Evolutionary conservation across 2,797 vertebrate genomes (phyloP).

Genomic region (Dendrocincla tyrannina): DNA sequence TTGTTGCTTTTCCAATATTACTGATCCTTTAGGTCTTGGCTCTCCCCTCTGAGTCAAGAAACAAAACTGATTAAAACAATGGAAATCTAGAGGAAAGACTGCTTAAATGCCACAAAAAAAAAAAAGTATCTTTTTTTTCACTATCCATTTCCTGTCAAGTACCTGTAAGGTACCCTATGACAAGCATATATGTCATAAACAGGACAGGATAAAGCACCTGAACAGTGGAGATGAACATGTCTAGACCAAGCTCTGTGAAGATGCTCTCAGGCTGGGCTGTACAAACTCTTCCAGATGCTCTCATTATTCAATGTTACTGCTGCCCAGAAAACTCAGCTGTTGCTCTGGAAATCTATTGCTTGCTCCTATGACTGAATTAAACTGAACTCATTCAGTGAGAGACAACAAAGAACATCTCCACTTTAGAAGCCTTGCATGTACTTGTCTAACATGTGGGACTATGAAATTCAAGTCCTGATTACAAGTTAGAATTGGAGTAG

Average conservation of each 20-base stretch:
- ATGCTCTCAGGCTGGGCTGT: neutral
- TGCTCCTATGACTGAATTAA: neutral
- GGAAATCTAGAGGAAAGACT: neutral
- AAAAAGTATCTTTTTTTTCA: neutral
- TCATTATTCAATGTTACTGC: neutral
- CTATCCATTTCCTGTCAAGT: neutral
- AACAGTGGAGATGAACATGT: neutral
- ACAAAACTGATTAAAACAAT: neutral
- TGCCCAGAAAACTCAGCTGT: neutral
- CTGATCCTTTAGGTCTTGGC: neutral
- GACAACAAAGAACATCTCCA: neutral
- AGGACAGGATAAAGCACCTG: neutral
- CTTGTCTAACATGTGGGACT: neutral
- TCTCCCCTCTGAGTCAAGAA: neutral
- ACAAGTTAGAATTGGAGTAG: neutral
- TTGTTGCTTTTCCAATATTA: neutral
- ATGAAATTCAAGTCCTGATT: neutral
- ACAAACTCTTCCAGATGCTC: neutral
- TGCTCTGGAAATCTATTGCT: neutral
- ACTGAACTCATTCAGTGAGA: neutral
- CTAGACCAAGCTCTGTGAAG: neutral
- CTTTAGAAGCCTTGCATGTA: neutral
- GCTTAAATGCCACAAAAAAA: neutral
- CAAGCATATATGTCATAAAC: rapidly evolving
- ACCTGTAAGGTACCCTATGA: neutral